Conservation (phyloP, 2,113 vertebrate genomes). For the Trogon melanurus region DNA sequence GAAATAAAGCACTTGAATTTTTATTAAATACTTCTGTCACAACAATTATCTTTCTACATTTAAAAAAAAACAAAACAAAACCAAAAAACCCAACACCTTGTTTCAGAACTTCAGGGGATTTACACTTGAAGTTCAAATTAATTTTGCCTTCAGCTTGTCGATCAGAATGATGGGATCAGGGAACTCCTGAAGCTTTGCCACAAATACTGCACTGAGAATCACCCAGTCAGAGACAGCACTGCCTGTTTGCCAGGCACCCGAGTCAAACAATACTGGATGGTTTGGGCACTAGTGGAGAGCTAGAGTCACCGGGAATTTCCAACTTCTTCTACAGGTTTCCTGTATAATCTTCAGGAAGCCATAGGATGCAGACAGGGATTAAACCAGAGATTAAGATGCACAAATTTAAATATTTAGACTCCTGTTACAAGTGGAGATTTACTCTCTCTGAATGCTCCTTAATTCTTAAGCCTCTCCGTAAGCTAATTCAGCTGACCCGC, state of each 20-base stretch:
- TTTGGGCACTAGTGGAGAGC: background rate
- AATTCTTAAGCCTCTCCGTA: constrained; percentile 21
- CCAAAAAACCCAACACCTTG: background rate
- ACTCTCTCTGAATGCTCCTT: background rate
- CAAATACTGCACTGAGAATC: background rate
- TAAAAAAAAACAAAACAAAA: background rate
- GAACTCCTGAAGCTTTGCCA: background rate
- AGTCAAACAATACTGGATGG: background rate
- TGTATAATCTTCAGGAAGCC: background rate
- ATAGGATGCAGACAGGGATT: background rate
- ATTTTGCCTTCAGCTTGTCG: background rate
- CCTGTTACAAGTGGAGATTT: background rate
- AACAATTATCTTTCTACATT: background rate
- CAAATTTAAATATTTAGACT: background rate
- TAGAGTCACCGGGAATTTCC: background rate
- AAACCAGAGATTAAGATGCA: background rate
- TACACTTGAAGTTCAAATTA: background rate
- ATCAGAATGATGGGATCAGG: background rate
- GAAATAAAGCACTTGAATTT: background rate
- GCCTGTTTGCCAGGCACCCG: background rate
- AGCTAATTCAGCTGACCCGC: background rate
- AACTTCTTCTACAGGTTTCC: background rate
- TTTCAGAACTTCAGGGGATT: background rate
- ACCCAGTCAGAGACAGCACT: background rate
- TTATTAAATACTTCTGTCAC: background rate